These are phyloP conservation scores for Rhinoptilus africanus DNA, from an alignment of 2,113 vertebrate genomes.

Conservation along the genomic window DNA sequence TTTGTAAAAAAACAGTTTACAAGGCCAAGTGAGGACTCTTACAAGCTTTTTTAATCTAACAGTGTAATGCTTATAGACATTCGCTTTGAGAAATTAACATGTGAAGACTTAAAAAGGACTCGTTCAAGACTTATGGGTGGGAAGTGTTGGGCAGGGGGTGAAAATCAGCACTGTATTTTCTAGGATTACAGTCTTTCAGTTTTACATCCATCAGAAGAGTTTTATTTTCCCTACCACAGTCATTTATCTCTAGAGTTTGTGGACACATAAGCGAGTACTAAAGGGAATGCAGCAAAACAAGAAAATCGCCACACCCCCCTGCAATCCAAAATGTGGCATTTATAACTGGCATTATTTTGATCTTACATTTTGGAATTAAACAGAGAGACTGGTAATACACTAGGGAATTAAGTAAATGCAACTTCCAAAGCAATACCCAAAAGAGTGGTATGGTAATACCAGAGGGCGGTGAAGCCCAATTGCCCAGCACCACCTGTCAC, in stretches of 20 bases:
- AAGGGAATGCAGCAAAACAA: not conserved
- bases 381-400: not conserved
- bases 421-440: not conserved
- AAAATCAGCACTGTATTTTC: not conserved
- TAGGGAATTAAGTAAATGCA: not conserved
- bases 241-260: not conserved
- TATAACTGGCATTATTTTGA: not conserved
- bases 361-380: not conserved
- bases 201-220: not conserved
- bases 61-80: not conserved
- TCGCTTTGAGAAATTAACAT: not conserved
- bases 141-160: accelerated
- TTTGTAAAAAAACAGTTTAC: not conserved
- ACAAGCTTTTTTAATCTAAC: not conserved
- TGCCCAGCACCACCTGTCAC: not conserved
- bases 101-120: not conserved
- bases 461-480: not conserved
- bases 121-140: not conserved
- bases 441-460: not conserved
- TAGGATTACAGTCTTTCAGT: not conserved
- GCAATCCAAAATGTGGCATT: not conserved
- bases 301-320: not conserved
- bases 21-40: not conserved
- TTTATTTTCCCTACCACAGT: not conserved
- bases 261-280: not conserved